Conservation (phyloP, 2,797 vertebrate species). For the Anguilla obscura region DNA sequence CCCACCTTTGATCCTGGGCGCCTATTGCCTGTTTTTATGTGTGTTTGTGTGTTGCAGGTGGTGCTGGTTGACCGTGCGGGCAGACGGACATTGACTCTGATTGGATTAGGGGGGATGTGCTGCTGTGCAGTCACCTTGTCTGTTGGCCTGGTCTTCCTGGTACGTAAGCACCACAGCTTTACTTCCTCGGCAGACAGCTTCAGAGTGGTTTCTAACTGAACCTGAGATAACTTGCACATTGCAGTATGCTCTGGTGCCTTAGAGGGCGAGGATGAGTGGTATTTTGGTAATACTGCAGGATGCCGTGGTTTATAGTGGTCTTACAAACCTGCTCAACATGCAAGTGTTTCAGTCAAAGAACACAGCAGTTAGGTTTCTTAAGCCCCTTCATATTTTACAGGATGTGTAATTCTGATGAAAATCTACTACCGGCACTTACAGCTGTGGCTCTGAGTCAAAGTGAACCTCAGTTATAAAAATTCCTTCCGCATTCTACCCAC, state of each 20-base stretch:
- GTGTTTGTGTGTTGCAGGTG: conserved; percentile 71
- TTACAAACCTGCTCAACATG: background rate
- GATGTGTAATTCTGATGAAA: background rate
- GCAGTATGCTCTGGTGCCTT: background rate
- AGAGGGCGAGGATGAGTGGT: background rate
- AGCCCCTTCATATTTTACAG: background rate
- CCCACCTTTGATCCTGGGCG: background rate
- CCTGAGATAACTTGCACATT: background rate
- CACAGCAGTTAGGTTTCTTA: background rate
- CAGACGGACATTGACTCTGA: conserved; percentile 81
- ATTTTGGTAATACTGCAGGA: background rate
- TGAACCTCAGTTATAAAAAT: background rate
- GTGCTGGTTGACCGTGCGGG: conserved; percentile 88
- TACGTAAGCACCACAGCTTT: conserved; percentile 55
- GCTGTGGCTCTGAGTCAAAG: background rate
- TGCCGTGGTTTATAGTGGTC: background rate
- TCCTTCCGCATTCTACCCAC: conserved; percentile 28
- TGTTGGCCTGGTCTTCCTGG: conserved; percentile 84
- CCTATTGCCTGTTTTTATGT: background rate
- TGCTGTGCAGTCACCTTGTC: conserved; percentile 85
- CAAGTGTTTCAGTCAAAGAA: background rate
- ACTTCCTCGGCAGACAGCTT: background rate
- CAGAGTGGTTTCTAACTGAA: background rate
- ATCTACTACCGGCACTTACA: background rate
- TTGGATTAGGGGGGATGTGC: conserved; percentile 87